These are phyloP conservation scores for Synaphobranchus kaupii DNA, from an alignment of 2,797 vertebrate genomes.

Conservation along the genomic window DNA sequence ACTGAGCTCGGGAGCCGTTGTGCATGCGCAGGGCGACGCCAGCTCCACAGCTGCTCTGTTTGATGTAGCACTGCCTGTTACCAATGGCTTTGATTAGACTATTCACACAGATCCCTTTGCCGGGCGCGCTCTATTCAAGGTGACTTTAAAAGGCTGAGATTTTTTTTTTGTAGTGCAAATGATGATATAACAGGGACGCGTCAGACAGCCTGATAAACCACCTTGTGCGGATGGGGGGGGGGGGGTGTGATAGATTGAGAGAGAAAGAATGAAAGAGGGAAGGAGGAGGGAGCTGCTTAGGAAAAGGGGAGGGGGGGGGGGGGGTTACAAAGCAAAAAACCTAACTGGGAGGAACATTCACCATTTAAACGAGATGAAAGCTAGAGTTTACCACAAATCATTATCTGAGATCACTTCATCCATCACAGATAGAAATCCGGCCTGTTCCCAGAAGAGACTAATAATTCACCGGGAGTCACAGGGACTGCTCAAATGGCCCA, in stretches of 20 bases:
- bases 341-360: not conserved
- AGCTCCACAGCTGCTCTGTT: not conserved
- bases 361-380: not conserved
- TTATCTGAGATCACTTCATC: not conserved
- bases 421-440: constrained; percentile 4
- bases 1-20: not conserved
- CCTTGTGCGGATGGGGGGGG: not conserved
- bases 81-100: constrained; percentile 9
- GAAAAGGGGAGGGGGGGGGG: not conserved
- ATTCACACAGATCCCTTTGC: constrained; percentile 3
- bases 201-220: not conserved
- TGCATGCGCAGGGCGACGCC: not conserved
- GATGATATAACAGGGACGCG: constrained; percentile 1
- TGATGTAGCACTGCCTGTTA: not conserved
- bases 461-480: not conserved
- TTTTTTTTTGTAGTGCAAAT: constrained; percentile 13
- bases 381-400: constrained; percentile 9
- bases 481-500: not conserved
- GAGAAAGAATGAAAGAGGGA: not conserved
- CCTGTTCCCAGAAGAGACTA: constrained; percentile 12
- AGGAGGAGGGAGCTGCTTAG: not conserved
- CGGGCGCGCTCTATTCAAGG: constrained; percentile 12
- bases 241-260: not conserved
- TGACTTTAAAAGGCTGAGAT: constrained; percentile 15
- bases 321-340: not conserved